These are phyloP conservation scores for Montipora capricornis DNA, from an alignment of 64 coral and sea anemone species.

Conservation along the genomic window DNA sequence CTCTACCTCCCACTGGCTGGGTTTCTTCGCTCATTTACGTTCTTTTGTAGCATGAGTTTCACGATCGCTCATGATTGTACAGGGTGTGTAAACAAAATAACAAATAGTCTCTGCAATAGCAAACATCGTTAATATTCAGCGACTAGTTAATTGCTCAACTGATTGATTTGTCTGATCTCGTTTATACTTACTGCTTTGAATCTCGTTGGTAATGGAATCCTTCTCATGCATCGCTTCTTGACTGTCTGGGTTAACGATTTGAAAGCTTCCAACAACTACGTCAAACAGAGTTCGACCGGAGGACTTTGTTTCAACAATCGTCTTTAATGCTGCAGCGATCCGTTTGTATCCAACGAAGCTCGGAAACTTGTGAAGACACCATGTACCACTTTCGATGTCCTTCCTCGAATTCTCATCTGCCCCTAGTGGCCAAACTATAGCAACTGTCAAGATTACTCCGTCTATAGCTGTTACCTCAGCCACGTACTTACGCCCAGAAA, in stretches of 20 bases:
- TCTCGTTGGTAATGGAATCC: not conserved
- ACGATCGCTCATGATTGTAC: no score
- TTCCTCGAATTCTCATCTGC: slow-evolving; percentile 17
- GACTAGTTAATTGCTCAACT: not conserved
- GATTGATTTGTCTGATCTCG: not conserved
- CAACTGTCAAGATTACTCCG: slow-evolving; percentile 3
- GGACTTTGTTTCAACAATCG: not conserved
- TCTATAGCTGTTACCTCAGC: slow-evolving; percentile 19
- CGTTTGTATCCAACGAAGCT: slow-evolving; percentile 36
- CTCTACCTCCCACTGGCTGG: no score
- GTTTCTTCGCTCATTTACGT: no score
- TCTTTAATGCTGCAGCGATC: slow-evolving; percentile 6
- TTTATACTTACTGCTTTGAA: not conserved
- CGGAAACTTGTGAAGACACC: slow-evolving; percentile 48
- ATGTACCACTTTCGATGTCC: not conserved
- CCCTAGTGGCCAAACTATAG: slow-evolving; percentile 8
- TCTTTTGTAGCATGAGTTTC: no score
- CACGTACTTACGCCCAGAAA: slow-evolving; percentile 14
- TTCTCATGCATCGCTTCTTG: not conserved
- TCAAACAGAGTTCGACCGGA: not conserved
- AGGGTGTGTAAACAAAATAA: no score
- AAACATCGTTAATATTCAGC: no score
- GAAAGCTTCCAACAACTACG: slow-evolving; percentile 31
- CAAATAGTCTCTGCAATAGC: no score
- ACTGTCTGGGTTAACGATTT: not conserved